phyloP scores from a whole-genome alignment of 92 coral and sea anemone genomes.

The Plumapathes pennacea region DNA sequence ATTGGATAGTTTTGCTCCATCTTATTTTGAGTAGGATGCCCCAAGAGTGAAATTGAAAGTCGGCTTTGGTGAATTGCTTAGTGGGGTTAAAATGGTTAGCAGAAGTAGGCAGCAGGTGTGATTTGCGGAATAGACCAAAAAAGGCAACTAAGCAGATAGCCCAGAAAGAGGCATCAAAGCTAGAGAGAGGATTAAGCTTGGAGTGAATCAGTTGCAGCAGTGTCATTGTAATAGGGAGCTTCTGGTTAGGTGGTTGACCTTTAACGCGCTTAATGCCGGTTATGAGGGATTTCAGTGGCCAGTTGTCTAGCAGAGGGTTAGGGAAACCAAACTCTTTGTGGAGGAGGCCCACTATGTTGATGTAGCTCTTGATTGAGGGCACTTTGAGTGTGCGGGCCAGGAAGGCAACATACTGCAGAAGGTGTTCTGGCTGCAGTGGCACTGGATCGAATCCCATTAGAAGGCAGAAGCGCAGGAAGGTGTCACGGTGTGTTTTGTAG shows the following conservation, averaged over 20 bases:
- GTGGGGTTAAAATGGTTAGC: slow-evolving; percentile 1
- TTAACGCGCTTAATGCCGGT: slow-evolving; percentile 17
- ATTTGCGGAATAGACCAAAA: slow-evolving; percentile 27
- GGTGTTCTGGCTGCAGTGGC: neutral
- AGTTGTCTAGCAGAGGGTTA: slow-evolving; percentile 23
- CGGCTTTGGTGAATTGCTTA: slow-evolving; percentile 34
- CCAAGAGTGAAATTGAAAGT: slow-evolving; percentile 22
- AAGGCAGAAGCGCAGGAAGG: slow-evolving; percentile 9
- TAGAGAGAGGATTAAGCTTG: neutral
- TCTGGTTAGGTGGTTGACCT: slow-evolving; percentile 15
- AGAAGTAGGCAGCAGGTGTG: slow-evolving; percentile 24
- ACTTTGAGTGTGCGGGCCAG: slow-evolving; percentile 13
- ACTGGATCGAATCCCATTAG: slow-evolving; percentile 28
- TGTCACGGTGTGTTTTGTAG: slow-evolving; percentile 7
- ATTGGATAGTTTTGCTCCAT: slow-evolving; percentile 48
- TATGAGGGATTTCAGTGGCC: slow-evolving; percentile 28
- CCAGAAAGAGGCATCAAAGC: slow-evolving; percentile 32
- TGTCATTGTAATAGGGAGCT: slow-evolving; percentile 15
- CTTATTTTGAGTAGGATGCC: slow-evolving; percentile 21
- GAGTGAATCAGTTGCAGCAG: neutral
- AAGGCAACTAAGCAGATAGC: slow-evolving; percentile 31
- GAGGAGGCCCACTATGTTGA: slow-evolving; percentile 25
- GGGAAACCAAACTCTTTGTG: slow-evolving; percentile 40
- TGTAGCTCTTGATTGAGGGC: slow-evolving; percentile 11
- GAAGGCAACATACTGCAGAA: slow-evolving; percentile 13